Evolutionary conservation across 1,140 invertebrate species (phyloP), one percentile per base, ranked within the genome.

Genomic region (Drosophila funebris): DNA sequence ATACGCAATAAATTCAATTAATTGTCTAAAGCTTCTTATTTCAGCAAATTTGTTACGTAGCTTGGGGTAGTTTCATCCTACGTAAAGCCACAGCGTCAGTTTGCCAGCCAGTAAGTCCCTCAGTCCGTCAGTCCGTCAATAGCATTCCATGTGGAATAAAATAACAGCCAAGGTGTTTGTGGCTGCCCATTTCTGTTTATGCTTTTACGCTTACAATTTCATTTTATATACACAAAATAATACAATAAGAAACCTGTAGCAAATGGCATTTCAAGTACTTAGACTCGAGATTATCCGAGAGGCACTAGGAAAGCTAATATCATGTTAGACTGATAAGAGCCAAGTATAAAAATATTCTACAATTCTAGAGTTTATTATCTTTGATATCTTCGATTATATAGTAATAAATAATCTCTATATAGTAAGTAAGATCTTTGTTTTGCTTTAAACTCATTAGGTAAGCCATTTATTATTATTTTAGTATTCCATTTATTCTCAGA

Each of bases 1-100:
- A 80, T 67, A 43, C 67, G 68, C 53, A 76, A 80, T 80, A 80
- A 80, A 76, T 76, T 76, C 73, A 80, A 73, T 80, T 80, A 80
- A 76, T 76, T 72, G 78, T 63, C 53, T 60, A 61, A 80, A 80
- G 67, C 68, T 67, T 73, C 77, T 76, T 76, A 80, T 63, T 68
- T 80, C 48, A 68, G 33, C 36, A 72, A 80, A 80, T 76, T 73
- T 80, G 67, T 61, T 60, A 54, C 67, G 39, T 48, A 29, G 39
- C 39, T 44, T 18, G 29, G 13, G 46, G 36, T 31, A 46, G 50
- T 54, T 50, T 16, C 29, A 3, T 27, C 4, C 31, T 24, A 11
- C 14, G 13, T 27, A n/a, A 33, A 11, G 13, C 2, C 29, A 37
- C 5, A n/a, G n/a, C n/a, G n/a, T n/a, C n/a, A n/a, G 16, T 6